Base-by-base conservation (phyloP, 2,888 invertebrate species). In the Alviniconcha strummeri region DNA sequence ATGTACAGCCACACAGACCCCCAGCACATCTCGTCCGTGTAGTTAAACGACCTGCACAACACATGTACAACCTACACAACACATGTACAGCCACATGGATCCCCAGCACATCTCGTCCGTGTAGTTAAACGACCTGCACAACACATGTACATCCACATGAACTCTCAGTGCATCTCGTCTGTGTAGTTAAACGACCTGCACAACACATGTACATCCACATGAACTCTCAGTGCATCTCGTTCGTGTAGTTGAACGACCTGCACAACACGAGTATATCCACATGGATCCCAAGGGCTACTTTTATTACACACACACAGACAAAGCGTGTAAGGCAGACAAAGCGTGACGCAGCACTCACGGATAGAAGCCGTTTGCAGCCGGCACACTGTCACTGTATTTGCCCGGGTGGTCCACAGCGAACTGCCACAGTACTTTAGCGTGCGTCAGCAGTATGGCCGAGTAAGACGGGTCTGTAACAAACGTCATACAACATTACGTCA, bases 141-240 rank as follows among this genome's bases (percentile, higher is more conserved):
- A 60, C 52, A 79, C 57, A 57, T 85, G 84, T 88, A 88, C 81
- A 91, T 81, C 91, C 91, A 91, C 8, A 87, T 85, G 64, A 89
- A 90, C 11, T 87, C 90, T 90, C 90, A 91, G n/a, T 87, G 88
- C 85, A 91, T 83, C 85, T 91, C 91, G 81, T 91, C 91, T 15
- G 86, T 82, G 77, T 86, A 88, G 52, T 86, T 88, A 56, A 81
- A 83, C 2, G 89, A 90, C 74, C 88, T 88, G 69, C 7, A 36
- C 3, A 11, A 60, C 52, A 79, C 57, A 57, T 85, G 84, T 88
- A 88, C 81, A 91, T 81, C 91, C 91, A 91, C 8, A 87, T 85
- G 64, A 89, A 90, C 11, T 87, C 89, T 90, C 90, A 91, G n/a
- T 87, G 88, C 85, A 91, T 83, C 85, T 91, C 91, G 81, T 91